These are phyloP conservation scores for Diphyllodes magnificus DNA, from an alignment of 2,113 vertebrate genomes.

Conservation along the genomic window DNA sequence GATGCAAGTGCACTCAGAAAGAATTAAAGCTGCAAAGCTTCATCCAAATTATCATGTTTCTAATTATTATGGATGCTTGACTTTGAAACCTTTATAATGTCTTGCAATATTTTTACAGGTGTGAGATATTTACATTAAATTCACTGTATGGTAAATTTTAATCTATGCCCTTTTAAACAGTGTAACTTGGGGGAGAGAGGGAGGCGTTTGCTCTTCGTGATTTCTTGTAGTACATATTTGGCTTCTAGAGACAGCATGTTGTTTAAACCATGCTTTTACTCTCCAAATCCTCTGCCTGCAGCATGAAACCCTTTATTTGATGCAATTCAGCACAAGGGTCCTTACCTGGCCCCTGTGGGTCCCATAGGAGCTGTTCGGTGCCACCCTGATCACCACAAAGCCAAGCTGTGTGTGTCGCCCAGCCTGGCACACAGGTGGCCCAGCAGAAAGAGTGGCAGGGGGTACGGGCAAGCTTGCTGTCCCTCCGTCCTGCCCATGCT, in stretches of 20 bases:
- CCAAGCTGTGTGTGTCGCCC: not conserved
- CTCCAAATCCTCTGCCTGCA: not conserved
- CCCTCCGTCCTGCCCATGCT: not conserved
- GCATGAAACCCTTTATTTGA: not conserved
- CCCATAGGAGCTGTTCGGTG: not conserved
- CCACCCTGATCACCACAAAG: not conserved
- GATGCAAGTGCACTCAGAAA: not conserved
- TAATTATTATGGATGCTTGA: not conserved
- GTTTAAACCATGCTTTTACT: not conserved
- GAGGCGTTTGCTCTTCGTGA: not conserved
- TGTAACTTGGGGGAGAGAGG: not conserved
- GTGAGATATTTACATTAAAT: not conserved
- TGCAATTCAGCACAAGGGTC: not conserved
- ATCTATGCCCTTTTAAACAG: not conserved
- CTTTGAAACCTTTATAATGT: not conserved
- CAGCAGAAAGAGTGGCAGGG: not conserved
- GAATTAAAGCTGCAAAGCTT: not conserved
- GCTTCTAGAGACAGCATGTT: not conserved
- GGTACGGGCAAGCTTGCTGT: rapidly evolving
- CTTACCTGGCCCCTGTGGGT: not conserved
- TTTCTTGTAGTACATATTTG: not conserved
- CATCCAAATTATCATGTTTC: not conserved
- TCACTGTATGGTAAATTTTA: not conserved
- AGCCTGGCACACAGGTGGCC: not conserved
- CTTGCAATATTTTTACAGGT: not conserved